Evolutionary conservation across 23 tunicate genomes (phyloP), one percentile per base, ranked within the genome.

Genomic region (Diplosoma virens): DNA sequence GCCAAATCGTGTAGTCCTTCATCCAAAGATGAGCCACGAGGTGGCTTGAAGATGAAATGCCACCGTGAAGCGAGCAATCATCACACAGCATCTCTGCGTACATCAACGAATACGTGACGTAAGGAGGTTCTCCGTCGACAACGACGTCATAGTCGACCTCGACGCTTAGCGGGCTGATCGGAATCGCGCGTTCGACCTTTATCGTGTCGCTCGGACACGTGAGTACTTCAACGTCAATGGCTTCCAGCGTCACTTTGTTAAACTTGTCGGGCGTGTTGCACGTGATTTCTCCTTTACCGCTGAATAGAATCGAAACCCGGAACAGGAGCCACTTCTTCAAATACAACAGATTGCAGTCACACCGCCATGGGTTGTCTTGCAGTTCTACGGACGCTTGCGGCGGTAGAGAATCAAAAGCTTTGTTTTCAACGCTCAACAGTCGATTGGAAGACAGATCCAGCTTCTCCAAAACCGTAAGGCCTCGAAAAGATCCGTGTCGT

Each of bases 281-380:
- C 25, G 46, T 59, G n/a, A 79, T 79, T 30, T 58, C 74, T 2
- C 54, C 69, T 14, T 60, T 66, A 33, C 90, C 77, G 55, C 64
- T 52, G 2, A 34, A 16, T 14, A 67, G 37, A 0, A 79, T 61
- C n/a, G 89, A 77, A 14, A 37, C 73, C 0, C 80, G 47, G 31
- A 25, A 47, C 24, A 80, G 61, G 58, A 86, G 56, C 92, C 92
- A 86, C 6, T 31, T 32, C 48, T 86, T 86, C 24, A 86, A 37
- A 67, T 86, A 86, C 0, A 56, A 73, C 60, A 86, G 33, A 36
- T 86, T 79, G 33, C 92, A 86, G 37, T 82, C 95, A 45, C 87
- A 82, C 14, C 71, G 45, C 86, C 95, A 82, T 3, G 84, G 84
- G 76, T 86, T 86, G 54, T 48, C 71, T 16, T 84, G 82, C 32